Percentiles rank a stretch among this genome's conserved stretches.
These are phyloP conservation scores for Calameuta idolon DNA, from an alignment of 2,888 invertebrate genomes.

Conservation along the genomic window DNA sequence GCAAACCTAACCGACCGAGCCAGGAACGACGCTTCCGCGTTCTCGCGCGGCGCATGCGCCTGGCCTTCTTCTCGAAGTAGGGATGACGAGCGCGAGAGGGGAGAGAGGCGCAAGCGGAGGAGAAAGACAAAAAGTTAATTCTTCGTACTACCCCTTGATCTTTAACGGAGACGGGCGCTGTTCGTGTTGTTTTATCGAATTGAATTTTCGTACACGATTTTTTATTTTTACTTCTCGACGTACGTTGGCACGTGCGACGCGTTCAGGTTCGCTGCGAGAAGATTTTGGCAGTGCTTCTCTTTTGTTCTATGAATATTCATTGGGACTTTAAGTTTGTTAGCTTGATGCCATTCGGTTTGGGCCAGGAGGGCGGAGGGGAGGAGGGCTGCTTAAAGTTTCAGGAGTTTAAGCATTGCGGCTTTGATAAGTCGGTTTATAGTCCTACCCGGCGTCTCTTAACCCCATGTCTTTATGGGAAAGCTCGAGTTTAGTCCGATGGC, in stretches of 20 bases:
- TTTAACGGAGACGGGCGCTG: not conserved
- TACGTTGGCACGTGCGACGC: not conserved
- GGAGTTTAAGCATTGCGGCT: not conserved
- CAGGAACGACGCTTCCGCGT: conserved; percentile 41
- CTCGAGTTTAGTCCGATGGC: not conserved
- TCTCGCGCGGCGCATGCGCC: conserved; percentile 38
- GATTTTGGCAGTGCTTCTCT: not conserved
- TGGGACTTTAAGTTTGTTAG: not conserved
- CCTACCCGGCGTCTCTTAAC: too few relatives aligned
- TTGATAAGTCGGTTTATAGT: not conserved
- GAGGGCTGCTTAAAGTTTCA: not conserved
- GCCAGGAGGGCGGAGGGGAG: not conserved
- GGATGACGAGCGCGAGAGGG: not conserved
- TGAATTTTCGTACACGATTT: not conserved
- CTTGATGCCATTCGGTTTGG: too few relatives aligned
- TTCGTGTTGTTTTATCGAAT: not conserved
- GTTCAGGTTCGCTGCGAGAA: not conserved
- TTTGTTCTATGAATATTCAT: not conserved
- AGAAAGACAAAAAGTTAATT: not conserved
- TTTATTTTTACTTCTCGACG: not conserved
- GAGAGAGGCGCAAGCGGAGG: not conserved
- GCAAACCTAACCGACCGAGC: conserved; percentile 1
- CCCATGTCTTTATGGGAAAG: not conserved
- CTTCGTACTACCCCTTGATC: not conserved
- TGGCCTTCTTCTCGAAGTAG: not conserved